Evolutionary conservation across 1,140 invertebrate species (phyloP), one percentile per base, ranked within the genome.

Genomic region (Drosophila simulans): DNA sequence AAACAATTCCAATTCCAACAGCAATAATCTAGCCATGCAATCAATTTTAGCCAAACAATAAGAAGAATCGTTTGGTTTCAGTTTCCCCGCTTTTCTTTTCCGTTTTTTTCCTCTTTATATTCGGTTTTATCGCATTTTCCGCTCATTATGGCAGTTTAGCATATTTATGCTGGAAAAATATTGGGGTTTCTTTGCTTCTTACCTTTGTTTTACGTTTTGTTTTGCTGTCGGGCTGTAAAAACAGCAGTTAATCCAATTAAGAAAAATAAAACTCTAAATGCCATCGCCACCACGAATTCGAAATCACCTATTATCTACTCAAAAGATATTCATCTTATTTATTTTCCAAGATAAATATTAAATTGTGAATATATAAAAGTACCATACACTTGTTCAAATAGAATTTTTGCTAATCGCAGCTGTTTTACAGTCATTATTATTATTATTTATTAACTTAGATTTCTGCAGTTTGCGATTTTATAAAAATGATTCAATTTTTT

Each of bases 171-270:
- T 77, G 54, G 49, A 65, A 65, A 86, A 86, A 85, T 88, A 83
- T 83, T 76, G 75, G 68, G 82, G 82, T 77, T 77, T 77, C 64
- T 77, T 73, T 42, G 69, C 45, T 73, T 62, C 69, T 62, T 73
- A 62, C 51, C 81, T 79, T 73, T 57, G 57, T 77, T 69, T 53
- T 75, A n/a, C 34, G 59, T 73, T 60, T 27, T 45, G 57, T 68
- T 56, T 22, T 66, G 64, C 63, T 48, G 46, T 54, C 69, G 68
- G 65, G 45, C 48, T 80, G 65, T 73, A 78, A 78, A 75, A 88
- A 80, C 77, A 81, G 79, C 84, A 56, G 66, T 73, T 89, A 88
- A 88, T 88, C 84, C 84, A 88, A 88, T 88, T 88, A 89, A 89
- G 71, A 80, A 84, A 88, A 88, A 72, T 57, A 48, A 82, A 68